Conservation (phyloP, 2,797 vertebrate species). For the Gouania willdenowi region DNA sequence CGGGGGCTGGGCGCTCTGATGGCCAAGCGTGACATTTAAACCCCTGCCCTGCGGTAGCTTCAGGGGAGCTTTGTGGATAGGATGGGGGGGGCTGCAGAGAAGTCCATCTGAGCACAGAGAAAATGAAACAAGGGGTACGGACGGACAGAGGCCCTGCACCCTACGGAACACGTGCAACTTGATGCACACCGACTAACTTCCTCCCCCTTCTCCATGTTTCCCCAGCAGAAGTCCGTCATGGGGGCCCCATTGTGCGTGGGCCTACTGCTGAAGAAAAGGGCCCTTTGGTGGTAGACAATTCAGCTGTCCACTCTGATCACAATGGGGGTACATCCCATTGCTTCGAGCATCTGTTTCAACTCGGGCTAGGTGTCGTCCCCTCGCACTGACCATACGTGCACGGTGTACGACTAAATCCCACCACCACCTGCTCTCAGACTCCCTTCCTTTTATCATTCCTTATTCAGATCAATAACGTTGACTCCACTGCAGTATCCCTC, state of each 20-base stretch:
- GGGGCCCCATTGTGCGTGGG: conserved; percentile 64
- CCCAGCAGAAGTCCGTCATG: conserved; percentile 50
- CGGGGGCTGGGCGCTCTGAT: conserved; percentile 72
- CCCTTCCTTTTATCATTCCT: conserved; percentile 52
- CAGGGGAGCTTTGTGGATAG: conserved; percentile 53
- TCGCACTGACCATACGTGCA: conserved; percentile 41
- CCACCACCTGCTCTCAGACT: conserved; percentile 68
- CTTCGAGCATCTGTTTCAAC: conserved; percentile 73
- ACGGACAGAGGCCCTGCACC: conserved; percentile 52
- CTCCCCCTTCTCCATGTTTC: background rate
- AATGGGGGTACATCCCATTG: conserved; percentile 72
- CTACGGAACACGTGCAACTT: conserved; percentile 46
- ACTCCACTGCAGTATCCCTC: conserved; percentile 49
- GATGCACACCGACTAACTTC: conserved; percentile 17
- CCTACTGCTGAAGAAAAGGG: conserved; percentile 66
- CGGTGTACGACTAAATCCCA: conserved; percentile 59
- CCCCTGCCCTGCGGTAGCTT: conserved; percentile 71
- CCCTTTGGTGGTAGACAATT: conserved; percentile 75
- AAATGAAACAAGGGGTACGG: conserved; percentile 38
- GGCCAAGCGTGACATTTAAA: conserved; percentile 80
- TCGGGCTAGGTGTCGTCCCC: conserved; percentile 47
- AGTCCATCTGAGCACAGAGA: conserved; percentile 65
- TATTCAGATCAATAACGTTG: conserved; percentile 63
- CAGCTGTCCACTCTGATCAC: conserved; percentile 76
- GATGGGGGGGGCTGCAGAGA: conserved; percentile 17